Base-by-base conservation (phyloP, 2,113 vertebrate species). In the Salminus brasiliensis region DNA sequence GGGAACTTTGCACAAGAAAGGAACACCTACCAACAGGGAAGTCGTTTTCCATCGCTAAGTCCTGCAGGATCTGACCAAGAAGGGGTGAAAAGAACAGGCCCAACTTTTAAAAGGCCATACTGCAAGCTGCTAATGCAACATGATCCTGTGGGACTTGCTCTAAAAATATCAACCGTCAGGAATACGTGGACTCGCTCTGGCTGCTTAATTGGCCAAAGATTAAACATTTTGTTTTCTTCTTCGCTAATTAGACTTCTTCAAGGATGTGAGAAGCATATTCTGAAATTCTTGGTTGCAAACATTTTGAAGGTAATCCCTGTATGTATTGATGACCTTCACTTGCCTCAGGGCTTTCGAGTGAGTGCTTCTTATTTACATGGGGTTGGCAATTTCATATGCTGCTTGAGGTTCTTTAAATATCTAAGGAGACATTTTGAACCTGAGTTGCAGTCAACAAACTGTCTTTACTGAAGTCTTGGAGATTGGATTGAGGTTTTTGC, bases 81-180 rank as follows among this genome's bases (percentile, higher is more conserved):
- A 73, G 62, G 62, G 47, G 67, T 77, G 76, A 81, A 74, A 85
- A 83, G 72, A 85, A 74, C 69, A 77, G 76, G 76, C 82, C 72
- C 60, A 79, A 83, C 81, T 88, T 88, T 70, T 80, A 89, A 85
- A 82, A 88, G 88, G 88, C 84, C 80, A 83, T 47, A 71, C 74
- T 32, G 60, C 80, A 88, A 92, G 85, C 85, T 84, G 84, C 85
- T 89, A 88, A 89, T 88, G 93, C 92, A 94, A 94, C 88, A 80
- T 89, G 93, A 94, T 91, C 92, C 85, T 81, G 47, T 74, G 71
- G 89, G 89, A 91, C 92, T 90, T 81, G 80, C 84, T 90, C 93
- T 94, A 94, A 94, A 94, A 93, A 94, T 94, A 94, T 87, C 86
- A 78, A 63, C 72, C 77, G 72, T 72, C 87, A 85, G 86, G 79